phyloP scores from a whole-genome alignment of 53 echinoderm and acorn worm species.

The Echinometra lucunter region DNA sequence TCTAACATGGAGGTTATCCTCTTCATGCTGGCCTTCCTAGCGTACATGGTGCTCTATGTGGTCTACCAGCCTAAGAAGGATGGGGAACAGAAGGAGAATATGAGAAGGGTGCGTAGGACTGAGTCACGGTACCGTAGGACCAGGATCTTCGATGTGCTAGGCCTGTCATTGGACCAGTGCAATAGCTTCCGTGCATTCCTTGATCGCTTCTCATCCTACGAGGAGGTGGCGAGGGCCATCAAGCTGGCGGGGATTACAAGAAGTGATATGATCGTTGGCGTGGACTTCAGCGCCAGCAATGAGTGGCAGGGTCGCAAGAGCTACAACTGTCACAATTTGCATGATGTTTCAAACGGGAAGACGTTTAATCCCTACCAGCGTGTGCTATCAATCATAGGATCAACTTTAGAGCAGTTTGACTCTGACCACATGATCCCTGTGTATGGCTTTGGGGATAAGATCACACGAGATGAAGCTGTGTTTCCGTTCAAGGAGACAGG shows the following conservation, averaged over 20 bases:
- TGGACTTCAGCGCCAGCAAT: conserved; percentile 98
- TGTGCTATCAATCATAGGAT: conserved; percentile 89
- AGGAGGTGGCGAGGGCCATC: conserved; percentile 89
- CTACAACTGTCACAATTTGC: conserved; percentile 78
- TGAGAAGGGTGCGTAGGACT: conserved; percentile 56
- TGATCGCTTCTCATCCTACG: conserved; percentile 87
- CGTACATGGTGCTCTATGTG: conserved; percentile 80
- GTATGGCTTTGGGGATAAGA: conserved; percentile 91
- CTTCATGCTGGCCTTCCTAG: conserved; percentile 80
- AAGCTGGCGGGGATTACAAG: conserved; percentile 90
- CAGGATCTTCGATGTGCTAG: conserved; percentile 89
- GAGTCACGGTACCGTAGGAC: conserved; percentile 82
- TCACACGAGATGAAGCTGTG: conserved; percentile 74
- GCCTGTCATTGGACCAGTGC: conserved; percentile 86
- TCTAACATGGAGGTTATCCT: conserved; percentile 80
- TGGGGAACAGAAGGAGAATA: conserved; percentile 69
- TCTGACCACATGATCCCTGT: conserved; percentile 93
- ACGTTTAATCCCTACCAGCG: conserved; percentile 95
- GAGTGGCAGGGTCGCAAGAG: conserved; percentile 96
- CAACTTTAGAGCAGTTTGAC: conserved; percentile 97
- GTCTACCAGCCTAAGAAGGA: conserved; percentile 79
- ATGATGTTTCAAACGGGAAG: conserved; percentile 86
- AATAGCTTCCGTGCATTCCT: conserved; percentile 89
- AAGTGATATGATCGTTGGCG: conserved; percentile 91
- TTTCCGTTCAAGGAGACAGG: conserved; percentile 81